phyloP scores from a whole-genome alignment of 2,797 vertebrate species.

The Chiloscyllium punctatum region DNA sequence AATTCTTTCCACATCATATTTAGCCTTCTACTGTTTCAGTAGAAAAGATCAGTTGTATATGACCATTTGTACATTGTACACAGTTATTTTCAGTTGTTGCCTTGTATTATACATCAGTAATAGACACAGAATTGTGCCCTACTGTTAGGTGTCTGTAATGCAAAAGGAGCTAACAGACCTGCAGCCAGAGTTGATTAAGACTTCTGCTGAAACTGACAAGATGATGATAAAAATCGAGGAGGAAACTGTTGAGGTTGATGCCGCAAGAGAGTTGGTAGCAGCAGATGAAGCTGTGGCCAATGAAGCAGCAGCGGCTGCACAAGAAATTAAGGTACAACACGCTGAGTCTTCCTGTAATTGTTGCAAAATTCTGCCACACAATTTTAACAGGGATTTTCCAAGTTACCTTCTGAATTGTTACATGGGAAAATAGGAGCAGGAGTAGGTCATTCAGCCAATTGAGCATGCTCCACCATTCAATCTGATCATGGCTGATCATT shows the following conservation, averaged over 20 bases:
- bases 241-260: slow-evolving; percentile 78
- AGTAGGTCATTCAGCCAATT: too few relatives aligned
- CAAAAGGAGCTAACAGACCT: slow-evolving; percentile 80
- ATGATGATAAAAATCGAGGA: slow-evolving; percentile 84
- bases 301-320: slow-evolving; percentile 72
- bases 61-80: not conserved
- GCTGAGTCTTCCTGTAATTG: not conserved
- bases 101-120: not conserved
- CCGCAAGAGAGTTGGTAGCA: slow-evolving; percentile 77
- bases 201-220: slow-evolving; percentile 76
- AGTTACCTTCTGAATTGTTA: not conserved
- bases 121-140: not conserved
- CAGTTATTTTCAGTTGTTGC: not conserved
- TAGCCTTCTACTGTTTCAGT: not conserved
- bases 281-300: slow-evolving; percentile 84
- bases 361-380: not conserved
- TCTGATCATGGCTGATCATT: too few relatives aligned
- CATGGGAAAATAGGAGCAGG: too few relatives aligned
- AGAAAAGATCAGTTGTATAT: not conserved
- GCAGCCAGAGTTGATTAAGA: slow-evolving; percentile 79
- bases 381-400: not conserved
- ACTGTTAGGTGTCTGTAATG: slow-evolving; percentile 77
- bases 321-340: slow-evolving; percentile 76
- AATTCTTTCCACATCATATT: not conserved
- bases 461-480: too few relatives aligned